phyloP scores from a whole-genome alignment of 2,113 vertebrate genomes.

The Himantopus leucocephalus region DNA sequence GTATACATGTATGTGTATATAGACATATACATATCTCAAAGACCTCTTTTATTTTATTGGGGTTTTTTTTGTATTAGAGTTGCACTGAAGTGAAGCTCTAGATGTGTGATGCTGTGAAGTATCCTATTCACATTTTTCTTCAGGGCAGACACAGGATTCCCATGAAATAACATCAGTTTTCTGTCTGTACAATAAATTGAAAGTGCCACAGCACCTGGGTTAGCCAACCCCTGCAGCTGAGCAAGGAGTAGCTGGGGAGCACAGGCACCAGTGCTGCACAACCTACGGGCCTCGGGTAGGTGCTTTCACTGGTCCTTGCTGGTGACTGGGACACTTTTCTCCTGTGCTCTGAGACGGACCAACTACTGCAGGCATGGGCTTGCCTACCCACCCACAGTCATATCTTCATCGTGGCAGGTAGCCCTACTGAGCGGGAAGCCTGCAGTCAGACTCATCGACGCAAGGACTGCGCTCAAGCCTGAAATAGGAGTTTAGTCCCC shows the following conservation, averaged over 20 bases:
- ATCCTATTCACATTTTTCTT: not conserved
- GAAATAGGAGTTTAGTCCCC: not conserved
- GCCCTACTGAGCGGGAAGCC: not conserved
- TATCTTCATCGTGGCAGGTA: not conserved
- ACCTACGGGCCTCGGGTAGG: accelerated
- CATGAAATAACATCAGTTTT: not conserved
- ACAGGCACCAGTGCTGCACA: too few relatives aligned
- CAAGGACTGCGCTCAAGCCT: not conserved
- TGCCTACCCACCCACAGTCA: too few relatives aligned
- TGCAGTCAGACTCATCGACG: not conserved
- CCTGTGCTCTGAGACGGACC: not conserved
- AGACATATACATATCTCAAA: not conserved
- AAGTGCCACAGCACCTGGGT: not conserved
- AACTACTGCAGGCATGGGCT: not conserved
- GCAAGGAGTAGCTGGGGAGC: not conserved
- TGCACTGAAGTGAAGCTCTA: not conserved
- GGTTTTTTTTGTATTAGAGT: not conserved
- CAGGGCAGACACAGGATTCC: not conserved
- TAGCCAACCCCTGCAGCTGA: not conserved
- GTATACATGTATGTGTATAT: accelerated
- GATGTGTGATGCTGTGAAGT: not conserved
- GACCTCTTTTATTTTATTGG: not conserved
- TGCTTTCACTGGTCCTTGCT: not conserved
- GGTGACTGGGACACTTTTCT: not conserved
- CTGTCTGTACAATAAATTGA: not conserved